Percentiles rank a stretch among this genome's conserved stretches.
These are phyloP conservation scores for Ostrea denselamellosa DNA, from an alignment of 1,140 invertebrate species.

Conservation along the genomic window DNA sequence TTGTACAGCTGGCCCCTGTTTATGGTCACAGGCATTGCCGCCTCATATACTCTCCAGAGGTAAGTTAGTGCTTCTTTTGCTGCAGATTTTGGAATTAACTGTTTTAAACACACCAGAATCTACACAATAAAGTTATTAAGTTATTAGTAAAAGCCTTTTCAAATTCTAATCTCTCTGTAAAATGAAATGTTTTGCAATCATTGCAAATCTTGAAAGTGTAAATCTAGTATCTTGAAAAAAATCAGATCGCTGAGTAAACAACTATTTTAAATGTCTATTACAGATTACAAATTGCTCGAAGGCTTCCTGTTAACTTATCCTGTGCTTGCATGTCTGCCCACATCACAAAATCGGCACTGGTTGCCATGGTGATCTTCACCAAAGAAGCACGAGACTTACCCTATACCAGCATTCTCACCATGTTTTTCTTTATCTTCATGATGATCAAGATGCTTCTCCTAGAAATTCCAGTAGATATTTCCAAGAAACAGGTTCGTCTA, in stretches of 20 bases:
- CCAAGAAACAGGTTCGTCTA: conserved; percentile 38
- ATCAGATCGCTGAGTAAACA: not conserved
- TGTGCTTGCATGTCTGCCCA: conserved; percentile 56
- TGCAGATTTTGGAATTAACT: no score
- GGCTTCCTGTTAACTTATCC: conserved; percentile 52
- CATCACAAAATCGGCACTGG: conserved; percentile 46
- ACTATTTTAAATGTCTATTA: not conserved
- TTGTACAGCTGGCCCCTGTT: conserved; percentile 62
- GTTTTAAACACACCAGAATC: no score
- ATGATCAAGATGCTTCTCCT: conserved; percentile 46
- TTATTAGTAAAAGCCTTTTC: no score
- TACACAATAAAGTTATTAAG: no score
- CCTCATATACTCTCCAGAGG: conserved; percentile 65
- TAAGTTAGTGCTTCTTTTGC: not conserved
- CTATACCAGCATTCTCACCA: conserved; percentile 42
- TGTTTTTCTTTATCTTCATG: conserved; percentile 55
- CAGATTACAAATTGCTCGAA: conserved; percentile 61
- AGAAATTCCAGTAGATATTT: conserved; percentile 39
- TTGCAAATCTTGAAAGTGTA: no score
- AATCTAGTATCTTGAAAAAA: no score
- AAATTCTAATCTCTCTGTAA: no score
- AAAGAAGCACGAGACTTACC: conserved; percentile 36
- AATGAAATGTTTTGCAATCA: no score
- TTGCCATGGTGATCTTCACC: conserved; percentile 46
- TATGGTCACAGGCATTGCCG: conserved; percentile 57